These are phyloP conservation scores for Dermolepida albohirtum DNA, from an alignment of 2,888 invertebrate genomes.

Conservation along the genomic window DNA sequence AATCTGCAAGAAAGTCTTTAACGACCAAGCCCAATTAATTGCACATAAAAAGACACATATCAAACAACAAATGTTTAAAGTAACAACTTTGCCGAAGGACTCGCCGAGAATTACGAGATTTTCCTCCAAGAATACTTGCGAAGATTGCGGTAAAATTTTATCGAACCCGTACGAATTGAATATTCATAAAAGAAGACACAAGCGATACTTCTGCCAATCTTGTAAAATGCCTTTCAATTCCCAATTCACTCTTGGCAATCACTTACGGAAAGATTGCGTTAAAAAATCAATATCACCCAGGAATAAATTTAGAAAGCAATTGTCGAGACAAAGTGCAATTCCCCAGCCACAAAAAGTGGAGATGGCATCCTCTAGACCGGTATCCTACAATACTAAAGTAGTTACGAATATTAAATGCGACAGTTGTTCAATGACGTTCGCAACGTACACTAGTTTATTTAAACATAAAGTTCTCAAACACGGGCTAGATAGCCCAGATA, in stretches of 20 bases:
- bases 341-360: not conserved
- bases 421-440: conserved; percentile 55
- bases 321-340: conserved; percentile 8
- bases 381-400: conserved; percentile 4
- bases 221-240: conserved; percentile 57
- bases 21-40: conserved; percentile 50
- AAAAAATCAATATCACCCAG: conserved; percentile 49
- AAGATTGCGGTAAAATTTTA: conserved; percentile 56
- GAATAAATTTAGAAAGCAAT: conserved; percentile 1
- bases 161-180: conserved; percentile 51
- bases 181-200: conserved; percentile 56
- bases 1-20: conserved; percentile 57
- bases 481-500: conserved; percentile 57
- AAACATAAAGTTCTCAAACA: conserved; percentile 55
- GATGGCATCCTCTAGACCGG: conserved; percentile 6
- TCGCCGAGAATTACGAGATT: conserved; percentile 48
- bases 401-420: conserved; percentile 52
- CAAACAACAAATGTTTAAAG: conserved; percentile 56
- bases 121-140: conserved; percentile 52
- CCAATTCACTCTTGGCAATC: conserved; percentile 58
- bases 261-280: conserved; percentile 58
- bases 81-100: conserved; percentile 52
- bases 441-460: conserved; percentile 52
- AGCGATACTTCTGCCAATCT: conserved; percentile 55
- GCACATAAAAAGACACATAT: conserved; percentile 58